These are phyloP conservation scores for Ovibos moschatus DNA, from an alignment of 2,113 vertebrate species.

Conservation along the genomic window DNA sequence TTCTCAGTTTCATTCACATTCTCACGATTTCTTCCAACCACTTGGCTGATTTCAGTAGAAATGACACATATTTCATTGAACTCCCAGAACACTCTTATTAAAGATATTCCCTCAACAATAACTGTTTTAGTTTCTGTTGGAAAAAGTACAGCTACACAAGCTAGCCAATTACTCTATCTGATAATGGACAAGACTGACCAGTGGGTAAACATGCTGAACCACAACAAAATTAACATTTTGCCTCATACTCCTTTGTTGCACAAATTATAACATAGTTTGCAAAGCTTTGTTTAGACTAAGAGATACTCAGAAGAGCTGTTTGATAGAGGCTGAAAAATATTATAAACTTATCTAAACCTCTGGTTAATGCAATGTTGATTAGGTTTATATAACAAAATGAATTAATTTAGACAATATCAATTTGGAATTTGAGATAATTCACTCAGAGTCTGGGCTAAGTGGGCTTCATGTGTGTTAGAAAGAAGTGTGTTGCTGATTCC, in stretches of 20 bases:
- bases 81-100: conserved; percentile 47
- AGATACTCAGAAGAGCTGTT: conserved; percentile 51
- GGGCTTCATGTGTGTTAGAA: not conserved
- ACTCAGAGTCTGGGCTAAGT: conserved; percentile 29
- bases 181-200: conserved; percentile 53
- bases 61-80: conserved; percentile 62
- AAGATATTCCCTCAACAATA: conserved; percentile 67
- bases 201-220: conserved; percentile 48
- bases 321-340: conserved; percentile 46
- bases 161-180: conserved; percentile 54
- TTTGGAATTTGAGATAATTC: conserved; percentile 47
- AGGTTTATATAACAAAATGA: conserved; percentile 41
- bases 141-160: conserved; percentile 47
- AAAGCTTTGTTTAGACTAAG: conserved; percentile 61
- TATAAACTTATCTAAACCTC: conserved; percentile 49
- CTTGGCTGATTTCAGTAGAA: conserved; percentile 64
- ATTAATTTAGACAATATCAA: conserved; percentile 58
- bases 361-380: conserved; percentile 53
- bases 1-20: conserved; percentile 59
- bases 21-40: conserved; percentile 62
- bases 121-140: conserved; percentile 57
- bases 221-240: conserved; percentile 56
- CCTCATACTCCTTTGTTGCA: conserved; percentile 55
- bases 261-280: conserved; percentile 45
- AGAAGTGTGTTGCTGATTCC: not conserved